phyloP scores from a whole-genome alignment of 2,888 invertebrate genomes.

The Pyrrhia umbra region DNA sequence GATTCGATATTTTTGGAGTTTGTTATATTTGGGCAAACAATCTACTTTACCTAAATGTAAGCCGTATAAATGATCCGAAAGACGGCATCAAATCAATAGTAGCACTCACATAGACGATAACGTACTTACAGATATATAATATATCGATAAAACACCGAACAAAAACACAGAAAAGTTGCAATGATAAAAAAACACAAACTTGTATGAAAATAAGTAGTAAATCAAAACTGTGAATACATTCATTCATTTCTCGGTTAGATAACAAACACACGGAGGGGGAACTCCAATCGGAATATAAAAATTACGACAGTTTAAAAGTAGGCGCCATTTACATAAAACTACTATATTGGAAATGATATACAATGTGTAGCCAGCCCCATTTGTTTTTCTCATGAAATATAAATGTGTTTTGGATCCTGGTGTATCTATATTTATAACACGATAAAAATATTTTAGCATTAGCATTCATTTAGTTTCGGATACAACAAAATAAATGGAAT shows the following conservation, averaged over 20 bases:
- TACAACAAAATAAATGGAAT: not conserved
- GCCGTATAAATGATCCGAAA: no score
- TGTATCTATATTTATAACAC: conserved; percentile 18
- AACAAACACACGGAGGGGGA: conserved; percentile 86
- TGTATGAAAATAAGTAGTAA: conserved; percentile 78
- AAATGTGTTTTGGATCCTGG: conserved; percentile 60
- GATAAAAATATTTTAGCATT: conserved; percentile 19
- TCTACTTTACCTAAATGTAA: no score
- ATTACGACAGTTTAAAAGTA: conserved; percentile 90
- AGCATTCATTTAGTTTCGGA: conserved; percentile 6
- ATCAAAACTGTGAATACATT: conserved; percentile 85
- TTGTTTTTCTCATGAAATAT: conserved; percentile 78
- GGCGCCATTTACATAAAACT: conserved; percentile 89
- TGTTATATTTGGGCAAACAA: no score
- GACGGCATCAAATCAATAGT: not conserved
- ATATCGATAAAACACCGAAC: conserved; percentile 52
- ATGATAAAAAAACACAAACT: conserved; percentile 66
- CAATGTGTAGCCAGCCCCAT: conserved; percentile 74
- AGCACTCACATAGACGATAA: conserved; percentile 16
- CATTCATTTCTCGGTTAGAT: conserved; percentile 84
- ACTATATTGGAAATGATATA: conserved; percentile 88
- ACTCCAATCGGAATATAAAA: conserved; percentile 88
- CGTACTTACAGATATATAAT: conserved; percentile 44
- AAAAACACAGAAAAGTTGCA: conserved; percentile 57
- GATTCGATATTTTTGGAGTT: no score